Evolutionary conservation across 2,888 invertebrate species (phyloP), one percentile per base, ranked within the genome.

Genomic region (Cecidostiba fungosa): DNA sequence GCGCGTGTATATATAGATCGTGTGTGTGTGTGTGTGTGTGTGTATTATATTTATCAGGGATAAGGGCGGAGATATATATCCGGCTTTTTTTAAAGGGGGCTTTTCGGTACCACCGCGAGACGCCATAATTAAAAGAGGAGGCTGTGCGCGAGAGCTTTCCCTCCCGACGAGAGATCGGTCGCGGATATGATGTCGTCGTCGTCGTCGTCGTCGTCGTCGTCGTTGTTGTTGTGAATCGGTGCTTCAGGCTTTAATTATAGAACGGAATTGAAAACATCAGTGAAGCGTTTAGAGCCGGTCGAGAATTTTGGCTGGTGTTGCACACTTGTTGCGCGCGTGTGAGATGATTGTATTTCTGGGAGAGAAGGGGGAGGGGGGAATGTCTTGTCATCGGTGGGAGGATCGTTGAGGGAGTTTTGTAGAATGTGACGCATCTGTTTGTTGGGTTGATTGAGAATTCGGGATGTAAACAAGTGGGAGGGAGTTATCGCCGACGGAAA

Each of bases 41-140:
- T n/a, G n/a, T n/a, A n/a, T n/a, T n/a, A n/a, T n/a, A n/a, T n/a
- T 39, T 19, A n/a, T 19, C 4, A 6, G n/a, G 54, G 54, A 54
- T n/a, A 54, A 54, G 1, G 54, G 54, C 5, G n/a, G 6, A 59
- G 54, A 23, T 19, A 19, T n/a, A 6, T 54, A 23, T 59, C n/a
- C 54, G 54, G 54, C 54, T 59, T n/a, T 59, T 59, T 59, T 59
- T 5, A 54, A 23, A 6, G n/a, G n/a, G 54, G n/a, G n/a, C 54
- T 59, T 59, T 59, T 59, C 54, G 54, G 23, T 59, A n/a, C 54
- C n/a, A 1, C 54, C 6, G 54, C 54, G 1, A 59, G 54, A 59
- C 54, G 54, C 54, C 54, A 59, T 59, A 59, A 59, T 59, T 59
- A 59, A 59, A 59, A 59, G 54, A 59, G 54, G 54, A 59, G 23